Conservation (phyloP, 2,113 vertebrate genomes). For the Peromyscus maniculatus region DNA sequence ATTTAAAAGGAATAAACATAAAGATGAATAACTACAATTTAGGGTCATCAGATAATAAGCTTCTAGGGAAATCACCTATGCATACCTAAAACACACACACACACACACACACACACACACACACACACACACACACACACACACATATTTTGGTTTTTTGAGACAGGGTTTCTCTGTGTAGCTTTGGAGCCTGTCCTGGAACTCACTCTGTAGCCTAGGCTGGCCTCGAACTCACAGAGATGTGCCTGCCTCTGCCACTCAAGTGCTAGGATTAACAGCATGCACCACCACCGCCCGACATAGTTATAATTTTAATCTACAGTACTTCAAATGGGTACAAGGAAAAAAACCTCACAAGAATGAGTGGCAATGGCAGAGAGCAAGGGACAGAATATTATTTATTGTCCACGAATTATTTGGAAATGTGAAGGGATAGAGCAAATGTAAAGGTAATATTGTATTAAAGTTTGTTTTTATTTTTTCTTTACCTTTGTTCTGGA, state of each 20-base stretch:
- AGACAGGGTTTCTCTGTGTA: too few relatives aligned
- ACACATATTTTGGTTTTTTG: too few relatives aligned
- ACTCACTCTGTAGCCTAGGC: too few relatives aligned
- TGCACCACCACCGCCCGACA: too few relatives aligned
- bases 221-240: too few relatives aligned
- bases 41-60: not conserved
- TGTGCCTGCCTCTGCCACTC: too few relatives aligned
- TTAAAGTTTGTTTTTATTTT: not conserved
- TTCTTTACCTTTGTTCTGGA: not conserved
- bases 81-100: not conserved
- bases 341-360: not conserved
- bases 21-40: not conserved
- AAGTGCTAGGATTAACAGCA: too few relatives aligned
- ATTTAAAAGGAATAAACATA: constrained; percentile 23
- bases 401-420: not conserved
- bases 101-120: too few relatives aligned
- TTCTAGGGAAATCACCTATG: not conserved
- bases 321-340: not conserved
- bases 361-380: not conserved
- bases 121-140: too few relatives aligned
- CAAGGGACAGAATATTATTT: not conserved
- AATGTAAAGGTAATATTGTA: not conserved
- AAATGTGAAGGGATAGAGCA: not conserved
- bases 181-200: too few relatives aligned
- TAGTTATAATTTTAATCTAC: not conserved